These are phyloP conservation scores for Cyclura pinguis DNA, from an alignment of 2,797 vertebrate genomes.

Conservation along the genomic window DNA sequence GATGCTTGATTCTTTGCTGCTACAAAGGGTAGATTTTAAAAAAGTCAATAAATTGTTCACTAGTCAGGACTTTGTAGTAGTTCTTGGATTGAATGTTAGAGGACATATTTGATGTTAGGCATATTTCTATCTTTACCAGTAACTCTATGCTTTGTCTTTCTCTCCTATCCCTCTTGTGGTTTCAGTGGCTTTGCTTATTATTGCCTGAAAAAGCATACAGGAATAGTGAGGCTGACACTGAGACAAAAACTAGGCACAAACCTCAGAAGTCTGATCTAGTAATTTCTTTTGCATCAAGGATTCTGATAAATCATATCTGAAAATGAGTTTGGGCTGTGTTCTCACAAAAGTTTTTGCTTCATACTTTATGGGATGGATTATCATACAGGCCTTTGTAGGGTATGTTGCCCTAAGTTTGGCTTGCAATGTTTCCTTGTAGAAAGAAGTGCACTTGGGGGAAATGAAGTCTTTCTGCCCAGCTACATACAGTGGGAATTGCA, in stretches of 20 bases:
- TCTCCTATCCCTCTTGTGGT: too few species aligned
- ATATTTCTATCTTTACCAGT: neutral
- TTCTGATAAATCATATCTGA: constrained; percentile 24
- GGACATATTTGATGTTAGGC: neutral
- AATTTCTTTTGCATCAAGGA: neutral
- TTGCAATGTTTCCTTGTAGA: constrained; percentile 67
- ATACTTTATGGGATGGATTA: constrained; percentile 53
- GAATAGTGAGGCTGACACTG: neutral
- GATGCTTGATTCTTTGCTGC: neutral
- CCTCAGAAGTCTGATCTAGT: neutral
- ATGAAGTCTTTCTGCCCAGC: constrained; percentile 59
- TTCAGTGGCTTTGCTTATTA: neutral
- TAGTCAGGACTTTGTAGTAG: neutral
- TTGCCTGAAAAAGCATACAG: neutral
- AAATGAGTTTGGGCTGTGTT: constrained; percentile 17
- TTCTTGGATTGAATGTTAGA: neutral
- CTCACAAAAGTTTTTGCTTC: constrained; percentile 34
- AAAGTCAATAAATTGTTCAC: neutral
- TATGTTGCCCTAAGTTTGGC: constrained; percentile 48
- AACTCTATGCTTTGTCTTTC: neutral
- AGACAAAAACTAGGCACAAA: neutral
- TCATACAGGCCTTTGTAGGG: constrained; percentile 57
- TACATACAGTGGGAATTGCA: constrained; percentile 70
- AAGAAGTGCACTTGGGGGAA: constrained; percentile 59
- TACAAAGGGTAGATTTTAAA: too few species aligned